These are phyloP conservation scores for Nanorana parkeri DNA, from an alignment of 2,113 vertebrate genomes.

Conservation along the genomic window DNA sequence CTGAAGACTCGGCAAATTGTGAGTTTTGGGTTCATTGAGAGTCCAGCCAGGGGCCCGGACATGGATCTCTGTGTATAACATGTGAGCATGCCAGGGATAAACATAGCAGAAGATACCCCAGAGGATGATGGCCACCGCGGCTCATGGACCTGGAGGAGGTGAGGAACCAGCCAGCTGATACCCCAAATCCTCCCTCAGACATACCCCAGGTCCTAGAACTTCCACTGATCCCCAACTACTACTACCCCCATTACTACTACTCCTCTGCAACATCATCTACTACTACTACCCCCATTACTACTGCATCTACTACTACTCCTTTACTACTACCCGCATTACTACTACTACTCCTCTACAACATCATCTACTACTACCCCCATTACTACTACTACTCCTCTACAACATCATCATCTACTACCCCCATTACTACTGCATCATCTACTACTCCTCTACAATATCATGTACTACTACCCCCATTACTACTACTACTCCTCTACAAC, in stretches of 20 bases:
- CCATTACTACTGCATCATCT: not conserved
- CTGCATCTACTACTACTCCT: not conserved
- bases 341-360: not conserved
- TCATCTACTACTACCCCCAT: no score
- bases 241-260: not conserved
- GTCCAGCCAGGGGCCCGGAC: no score
- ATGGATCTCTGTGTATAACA: not conserved
- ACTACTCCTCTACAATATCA: no score
- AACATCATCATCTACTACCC: not conserved
- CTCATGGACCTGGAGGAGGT: conserved; percentile 11
- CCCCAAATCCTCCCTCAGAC: not conserved
- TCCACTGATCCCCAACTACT: no score
- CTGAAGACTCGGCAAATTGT: no score
- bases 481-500: no score
- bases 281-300: not conserved
- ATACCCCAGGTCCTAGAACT: not conserved
- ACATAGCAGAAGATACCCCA: not conserved
- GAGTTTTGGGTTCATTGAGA: no score
- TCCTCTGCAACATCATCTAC: no score
- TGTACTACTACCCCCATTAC: no score
- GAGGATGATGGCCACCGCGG: conserved; percentile 4
- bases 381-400: no score
- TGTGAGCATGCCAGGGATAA: not conserved
- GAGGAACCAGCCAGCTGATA: not conserved
- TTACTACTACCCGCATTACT: not conserved